Evolutionary conservation across 2,797 vertebrate species (phyloP).

Genomic region (Octomys mimax): DNA sequence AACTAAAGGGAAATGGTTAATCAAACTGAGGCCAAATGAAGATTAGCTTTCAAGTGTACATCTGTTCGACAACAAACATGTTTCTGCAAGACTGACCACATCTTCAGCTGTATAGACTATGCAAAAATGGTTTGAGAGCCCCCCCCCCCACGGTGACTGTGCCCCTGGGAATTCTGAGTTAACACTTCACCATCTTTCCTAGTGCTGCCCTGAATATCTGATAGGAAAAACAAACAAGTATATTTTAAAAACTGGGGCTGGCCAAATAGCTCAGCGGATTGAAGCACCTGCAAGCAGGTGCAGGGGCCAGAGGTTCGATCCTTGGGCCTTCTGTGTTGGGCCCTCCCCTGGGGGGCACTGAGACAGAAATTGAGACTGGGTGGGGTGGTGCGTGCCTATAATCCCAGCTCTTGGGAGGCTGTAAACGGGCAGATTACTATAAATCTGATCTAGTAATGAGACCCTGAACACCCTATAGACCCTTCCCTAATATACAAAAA

Average conservation of each 20-base stretch:
- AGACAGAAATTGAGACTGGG: no score
- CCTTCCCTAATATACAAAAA: no score
- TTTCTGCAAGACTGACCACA: conserved; percentile 13
- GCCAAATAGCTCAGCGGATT: no score
- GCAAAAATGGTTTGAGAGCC: neutral
- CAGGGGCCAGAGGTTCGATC: no score
- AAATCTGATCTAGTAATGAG: no score
- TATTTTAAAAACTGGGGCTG: neutral
- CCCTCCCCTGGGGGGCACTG: no score
- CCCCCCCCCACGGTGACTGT: neutral
- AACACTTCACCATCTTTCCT: conserved; percentile 27
- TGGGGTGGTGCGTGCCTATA: no score
- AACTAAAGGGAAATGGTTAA: conserved; percentile 39
- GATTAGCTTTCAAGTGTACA: conserved; percentile 8
- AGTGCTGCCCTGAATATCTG: neutral
- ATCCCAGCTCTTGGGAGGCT: no score
- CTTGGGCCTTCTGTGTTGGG: no score
- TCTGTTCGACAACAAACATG: conserved; percentile 23
- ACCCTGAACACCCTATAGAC: no score
- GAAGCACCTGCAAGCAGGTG: no score
- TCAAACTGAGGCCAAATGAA: conserved; percentile 45
- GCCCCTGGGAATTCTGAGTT: neutral
- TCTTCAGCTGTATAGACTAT: neutral
- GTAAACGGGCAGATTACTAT: no score
- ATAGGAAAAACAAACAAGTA: neutral